A percentile compares a stretch with the other conserved stretches of the same genome.
Conservation (phyloP, 2,113 vertebrate genomes). For the Pica pica region DNA sequence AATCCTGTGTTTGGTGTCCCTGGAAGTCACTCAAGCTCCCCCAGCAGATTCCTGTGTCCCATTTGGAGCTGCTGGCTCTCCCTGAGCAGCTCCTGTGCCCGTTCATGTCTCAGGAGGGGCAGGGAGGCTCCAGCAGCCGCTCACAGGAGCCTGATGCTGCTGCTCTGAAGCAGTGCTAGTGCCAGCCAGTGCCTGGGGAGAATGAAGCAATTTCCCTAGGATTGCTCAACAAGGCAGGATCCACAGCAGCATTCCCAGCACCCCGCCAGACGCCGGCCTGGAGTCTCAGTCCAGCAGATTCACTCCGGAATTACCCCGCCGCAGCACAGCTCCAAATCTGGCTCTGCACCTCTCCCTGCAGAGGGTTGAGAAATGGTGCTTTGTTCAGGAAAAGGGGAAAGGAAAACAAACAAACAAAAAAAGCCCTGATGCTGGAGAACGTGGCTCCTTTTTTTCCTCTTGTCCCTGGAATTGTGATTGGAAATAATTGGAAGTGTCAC, state of each 20-base stretch:
- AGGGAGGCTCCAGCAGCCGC: not conserved
- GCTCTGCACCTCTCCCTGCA: not conserved
- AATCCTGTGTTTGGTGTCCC: not conserved
- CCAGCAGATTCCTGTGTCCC: not conserved
- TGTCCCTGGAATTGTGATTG: conserved; percentile 71
- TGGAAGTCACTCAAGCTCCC: not conserved
- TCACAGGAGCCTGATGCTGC: not conserved
- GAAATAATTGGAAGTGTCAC: conserved; percentile 79
- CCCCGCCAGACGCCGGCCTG: not conserved
- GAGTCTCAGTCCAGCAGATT: not conserved
- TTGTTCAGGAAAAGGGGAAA: not conserved
- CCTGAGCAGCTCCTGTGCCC: not conserved
- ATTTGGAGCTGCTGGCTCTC: not conserved
- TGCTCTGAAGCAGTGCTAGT: not conserved
- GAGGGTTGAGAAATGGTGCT: not conserved
- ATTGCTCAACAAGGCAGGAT: not conserved
- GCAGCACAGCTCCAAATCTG: not conserved
- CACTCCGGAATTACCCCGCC: not conserved
- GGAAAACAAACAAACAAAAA: too few relatives aligned
- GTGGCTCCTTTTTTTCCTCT: conserved; percentile 23
- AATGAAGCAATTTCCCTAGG: not conserved
- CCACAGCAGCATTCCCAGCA: not conserved
- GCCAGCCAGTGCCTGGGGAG: conserved; percentile 5
- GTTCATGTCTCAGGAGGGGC: not conserved
- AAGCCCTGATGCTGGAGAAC: not conserved